These are phyloP conservation scores for Tachypleus tridentatus DNA, from an alignment of 1,140 invertebrate genomes.

Conservation along the genomic window DNA sequence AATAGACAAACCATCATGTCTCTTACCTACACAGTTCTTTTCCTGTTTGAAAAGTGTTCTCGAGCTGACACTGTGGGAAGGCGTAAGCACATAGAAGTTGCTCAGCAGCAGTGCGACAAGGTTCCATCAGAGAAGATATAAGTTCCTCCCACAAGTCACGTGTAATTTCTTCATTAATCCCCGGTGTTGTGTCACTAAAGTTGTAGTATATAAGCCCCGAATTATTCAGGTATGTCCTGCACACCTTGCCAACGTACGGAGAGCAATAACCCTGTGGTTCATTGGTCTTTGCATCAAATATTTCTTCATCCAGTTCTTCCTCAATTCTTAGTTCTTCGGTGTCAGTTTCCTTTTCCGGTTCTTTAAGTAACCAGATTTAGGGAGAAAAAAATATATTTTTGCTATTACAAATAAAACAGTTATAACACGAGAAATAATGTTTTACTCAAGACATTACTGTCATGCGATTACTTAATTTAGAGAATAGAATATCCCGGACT, in stretches of 20 bases:
- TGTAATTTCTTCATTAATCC: slow-evolving; percentile 66
- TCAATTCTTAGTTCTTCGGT: too few relatives aligned
- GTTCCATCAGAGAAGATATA: slow-evolving; percentile 59
- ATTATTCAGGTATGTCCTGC: slow-evolving; percentile 59
- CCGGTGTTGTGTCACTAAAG: slow-evolving; percentile 29
- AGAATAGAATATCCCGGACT: too few relatives aligned
- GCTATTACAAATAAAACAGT: too few relatives aligned
- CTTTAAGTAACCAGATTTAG: too few relatives aligned
- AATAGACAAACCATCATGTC: too few relatives aligned
- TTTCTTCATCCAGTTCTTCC: neutral
- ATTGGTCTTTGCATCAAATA: slow-evolving; percentile 1
- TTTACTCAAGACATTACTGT: too few relatives aligned
- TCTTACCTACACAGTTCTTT: too few relatives aligned
- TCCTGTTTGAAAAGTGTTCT: too few relatives aligned
- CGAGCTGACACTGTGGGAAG: slow-evolving; percentile 64
- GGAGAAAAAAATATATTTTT: too few relatives aligned
- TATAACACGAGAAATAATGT: too few relatives aligned
- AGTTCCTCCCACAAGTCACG: slow-evolving; percentile 70
- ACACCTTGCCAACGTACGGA: slow-evolving; percentile 75
- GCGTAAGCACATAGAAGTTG: slow-evolving; percentile 80
- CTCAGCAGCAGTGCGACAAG: slow-evolving; percentile 73
- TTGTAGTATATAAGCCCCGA: slow-evolving; percentile 71
- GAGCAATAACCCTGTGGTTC: slow-evolving; percentile 54
- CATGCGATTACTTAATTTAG: too few relatives aligned
- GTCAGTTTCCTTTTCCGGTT: too few relatives aligned